These are phyloP conservation scores for Macrocentrus cingulum DNA, from an alignment of 1,140 invertebrate species.

Conservation along the genomic window DNA sequence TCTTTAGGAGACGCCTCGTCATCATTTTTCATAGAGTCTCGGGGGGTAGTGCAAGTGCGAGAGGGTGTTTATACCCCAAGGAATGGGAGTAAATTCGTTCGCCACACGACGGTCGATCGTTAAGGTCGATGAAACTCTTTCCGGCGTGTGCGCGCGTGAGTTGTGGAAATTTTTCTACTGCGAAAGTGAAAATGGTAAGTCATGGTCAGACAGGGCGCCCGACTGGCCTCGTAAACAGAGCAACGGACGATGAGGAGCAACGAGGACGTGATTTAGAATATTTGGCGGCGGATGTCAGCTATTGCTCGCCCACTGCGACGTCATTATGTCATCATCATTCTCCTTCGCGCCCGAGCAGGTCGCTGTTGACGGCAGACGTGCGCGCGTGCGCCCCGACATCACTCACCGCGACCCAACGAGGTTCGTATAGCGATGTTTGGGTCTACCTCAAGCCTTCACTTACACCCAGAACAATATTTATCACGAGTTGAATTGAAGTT, in stretches of 20 bases:
- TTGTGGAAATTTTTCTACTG: neutral
- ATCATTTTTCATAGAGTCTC: conserved; percentile 57
- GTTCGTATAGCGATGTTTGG: conserved; percentile 9
- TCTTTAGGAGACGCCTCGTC: conserved; percentile 54
- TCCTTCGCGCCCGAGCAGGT: conserved; percentile 43
- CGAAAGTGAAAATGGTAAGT: conserved; percentile 8
- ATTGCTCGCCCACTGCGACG: conserved; percentile 59
- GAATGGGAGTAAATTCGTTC: neutral
- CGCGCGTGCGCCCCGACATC: conserved; percentile 51
- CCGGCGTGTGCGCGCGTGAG: too few relatives aligned
- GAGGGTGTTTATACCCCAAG: neutral
- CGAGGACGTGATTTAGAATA: conserved; percentile 56
- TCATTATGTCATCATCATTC: conserved; percentile 60
- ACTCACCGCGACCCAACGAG: conserved; percentile 42
- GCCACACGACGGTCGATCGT: neutral
- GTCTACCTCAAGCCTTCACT: conserved; percentile 31
- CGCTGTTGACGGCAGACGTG: conserved; percentile 52
- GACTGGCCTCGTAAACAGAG: conserved; percentile 23
- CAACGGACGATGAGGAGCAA: conserved; percentile 24
- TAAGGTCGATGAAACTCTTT: neutral
- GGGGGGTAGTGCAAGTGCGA: conserved; percentile 15
- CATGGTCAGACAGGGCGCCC: neutral
- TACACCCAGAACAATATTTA: conserved; percentile 46
- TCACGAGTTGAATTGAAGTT: conserved; percentile 50
- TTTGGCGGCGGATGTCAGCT: conserved; percentile 58